These are phyloP conservation scores for Andrena cerasifolii DNA, from an alignment of 1,140 invertebrate species.

Conservation along the genomic window DNA sequence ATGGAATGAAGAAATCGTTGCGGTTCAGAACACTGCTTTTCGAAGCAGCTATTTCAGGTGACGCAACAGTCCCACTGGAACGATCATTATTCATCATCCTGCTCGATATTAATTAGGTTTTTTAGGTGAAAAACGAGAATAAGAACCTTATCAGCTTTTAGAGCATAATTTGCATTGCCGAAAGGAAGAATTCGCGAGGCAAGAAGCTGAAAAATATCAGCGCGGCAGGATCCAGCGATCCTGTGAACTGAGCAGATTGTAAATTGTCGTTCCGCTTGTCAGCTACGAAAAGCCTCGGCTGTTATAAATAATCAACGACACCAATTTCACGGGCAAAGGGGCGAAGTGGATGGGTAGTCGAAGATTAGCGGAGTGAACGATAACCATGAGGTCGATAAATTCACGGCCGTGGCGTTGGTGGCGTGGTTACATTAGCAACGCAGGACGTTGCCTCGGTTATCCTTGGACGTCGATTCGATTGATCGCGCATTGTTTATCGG, in stretches of 20 bases:
- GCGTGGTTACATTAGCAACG: constrained; percentile 62
- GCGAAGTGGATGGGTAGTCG: neutral
- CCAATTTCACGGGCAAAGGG: constrained; percentile 20
- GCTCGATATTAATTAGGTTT: no score
- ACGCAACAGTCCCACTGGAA: no score
- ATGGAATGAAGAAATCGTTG: no score
- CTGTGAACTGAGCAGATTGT: constrained; percentile 2
- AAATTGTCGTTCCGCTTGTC: constrained; percentile 15
- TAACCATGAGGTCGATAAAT: constrained; percentile 69
- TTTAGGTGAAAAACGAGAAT: no score
- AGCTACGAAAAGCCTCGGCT: neutral
- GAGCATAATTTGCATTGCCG: neutral
- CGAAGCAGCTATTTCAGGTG: no score
- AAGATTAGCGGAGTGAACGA: constrained; percentile 40
- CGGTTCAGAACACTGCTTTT: no score
- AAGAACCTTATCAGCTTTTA: neutral
- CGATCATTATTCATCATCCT: no score
- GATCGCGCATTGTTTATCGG: neutral
- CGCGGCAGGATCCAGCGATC: neutral
- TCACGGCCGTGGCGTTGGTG: constrained; percentile 60
- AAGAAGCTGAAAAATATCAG: neutral
- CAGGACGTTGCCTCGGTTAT: constrained; percentile 67
- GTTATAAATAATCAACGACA: constrained; percentile 14
- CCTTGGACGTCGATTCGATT: constrained; percentile 46
- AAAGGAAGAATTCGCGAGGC: neutral